phyloP scores from a whole-genome alignment of 2,888 invertebrate species.

The Synanthedon vespiformis region DNA sequence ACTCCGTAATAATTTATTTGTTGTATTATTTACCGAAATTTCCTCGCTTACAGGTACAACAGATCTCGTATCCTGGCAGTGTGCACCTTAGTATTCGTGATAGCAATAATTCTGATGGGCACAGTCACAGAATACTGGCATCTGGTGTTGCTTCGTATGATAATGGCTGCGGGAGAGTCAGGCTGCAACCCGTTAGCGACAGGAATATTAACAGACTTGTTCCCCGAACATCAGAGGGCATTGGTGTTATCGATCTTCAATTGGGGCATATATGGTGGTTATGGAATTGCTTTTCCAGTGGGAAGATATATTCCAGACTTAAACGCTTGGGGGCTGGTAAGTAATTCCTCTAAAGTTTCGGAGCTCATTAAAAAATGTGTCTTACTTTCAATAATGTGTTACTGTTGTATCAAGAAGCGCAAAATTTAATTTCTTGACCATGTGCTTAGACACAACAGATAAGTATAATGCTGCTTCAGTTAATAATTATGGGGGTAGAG shows the following conservation, averaged over 20 bases:
- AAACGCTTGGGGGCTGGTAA: constrained; percentile 80
- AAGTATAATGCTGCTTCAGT: no score
- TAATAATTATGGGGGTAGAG: no score
- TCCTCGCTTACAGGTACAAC: constrained; percentile 64
- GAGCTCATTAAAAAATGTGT: no score
- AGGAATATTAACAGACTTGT: constrained; percentile 84
- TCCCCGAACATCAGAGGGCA: constrained; percentile 84
- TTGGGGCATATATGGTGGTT: constrained; percentile 96
- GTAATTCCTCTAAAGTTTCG: constrained; percentile 14
- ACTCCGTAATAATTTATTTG: no score
- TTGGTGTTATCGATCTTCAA: constrained; percentile 93
- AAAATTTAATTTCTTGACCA: no score
- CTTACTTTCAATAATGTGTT: no score
- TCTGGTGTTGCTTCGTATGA: constrained; percentile 84
- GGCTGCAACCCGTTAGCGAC: constrained; percentile 90
- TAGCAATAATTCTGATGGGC: constrained; percentile 89
- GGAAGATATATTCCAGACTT: constrained; percentile 85
- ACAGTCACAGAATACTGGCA: constrained; percentile 91
- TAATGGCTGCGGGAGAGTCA: constrained; percentile 89
- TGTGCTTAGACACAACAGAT: no score
- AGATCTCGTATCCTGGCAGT: constrained; percentile 80
- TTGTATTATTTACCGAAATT: background rate
- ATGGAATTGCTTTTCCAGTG: constrained; percentile 92
- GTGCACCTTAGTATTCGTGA: constrained; percentile 84
- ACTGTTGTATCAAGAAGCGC: no score